Percentiles rank a stretch among this genome's conserved stretches.
Evolutionary conservation across 2,888 invertebrate species (phyloP).

Genomic region (Aricia artaxerxes): DNA sequence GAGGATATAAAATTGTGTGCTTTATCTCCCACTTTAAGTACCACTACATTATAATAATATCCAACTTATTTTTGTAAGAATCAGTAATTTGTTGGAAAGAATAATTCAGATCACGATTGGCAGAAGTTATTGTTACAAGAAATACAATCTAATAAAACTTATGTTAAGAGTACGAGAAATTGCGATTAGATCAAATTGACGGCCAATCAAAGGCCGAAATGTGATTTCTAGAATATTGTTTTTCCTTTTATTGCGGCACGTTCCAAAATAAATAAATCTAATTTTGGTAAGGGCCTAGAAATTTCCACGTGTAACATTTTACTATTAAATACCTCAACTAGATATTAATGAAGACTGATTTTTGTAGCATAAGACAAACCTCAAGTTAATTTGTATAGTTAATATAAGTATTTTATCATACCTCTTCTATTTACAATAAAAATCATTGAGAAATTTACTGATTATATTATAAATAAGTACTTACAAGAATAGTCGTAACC

Average conservation of each 20-base stretch:
- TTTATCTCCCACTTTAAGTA: background rate
- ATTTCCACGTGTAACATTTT: background rate
- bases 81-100: conserved; percentile 1
- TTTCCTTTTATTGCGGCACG: background rate
- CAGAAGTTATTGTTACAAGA: conserved; percentile 1
- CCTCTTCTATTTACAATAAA: too few species aligned
- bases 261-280: background rate
- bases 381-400: too few species aligned
- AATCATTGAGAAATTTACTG: too few species aligned
- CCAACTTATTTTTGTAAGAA: background rate
- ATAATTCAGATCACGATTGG: conserved; percentile 17
- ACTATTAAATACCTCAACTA: too few species aligned
- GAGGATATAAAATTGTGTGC: background rate
- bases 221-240: background rate
- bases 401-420: too few species aligned
- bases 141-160: conserved; percentile 27
- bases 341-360: too few species aligned
- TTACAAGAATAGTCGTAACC: conserved; percentile 95
- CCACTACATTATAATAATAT: background rate
- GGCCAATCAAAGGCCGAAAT: conserved; percentile 11
- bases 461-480: conserved; percentile 45
- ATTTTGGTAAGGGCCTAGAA: background rate
- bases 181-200: conserved; percentile 24
- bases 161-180: conserved; percentile 1
- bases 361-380: too few species aligned